A percentile compares a stretch with the other conserved stretches of the same genome.
Evolutionary conservation across 2,888 invertebrate genomes (phyloP).

Genomic region (Exephanes ischioxanthus): DNA sequence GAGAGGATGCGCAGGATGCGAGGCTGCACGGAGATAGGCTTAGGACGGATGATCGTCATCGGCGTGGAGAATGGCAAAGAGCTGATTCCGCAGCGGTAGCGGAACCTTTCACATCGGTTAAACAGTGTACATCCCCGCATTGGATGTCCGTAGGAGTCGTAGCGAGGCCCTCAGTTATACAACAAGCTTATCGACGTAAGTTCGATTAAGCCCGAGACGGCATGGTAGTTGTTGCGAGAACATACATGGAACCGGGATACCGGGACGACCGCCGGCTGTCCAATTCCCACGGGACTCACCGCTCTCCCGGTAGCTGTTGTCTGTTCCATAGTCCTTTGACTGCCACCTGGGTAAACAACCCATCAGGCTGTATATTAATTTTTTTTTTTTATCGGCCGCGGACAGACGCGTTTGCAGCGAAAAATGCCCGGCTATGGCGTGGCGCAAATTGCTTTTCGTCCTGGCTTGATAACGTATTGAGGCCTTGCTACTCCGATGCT

Average conservation of each 20-base stretch:
- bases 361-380: neutral
- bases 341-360: slow-evolving; percentile 13
- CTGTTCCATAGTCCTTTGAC: neutral
- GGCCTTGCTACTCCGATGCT: neutral
- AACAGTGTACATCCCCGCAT: neutral
- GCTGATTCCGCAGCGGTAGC: neutral
- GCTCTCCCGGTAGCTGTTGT: neutral
- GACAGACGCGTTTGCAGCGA: neutral
- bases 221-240: neutral
- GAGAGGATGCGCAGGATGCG: neutral
- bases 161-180: neutral
- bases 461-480: no score
- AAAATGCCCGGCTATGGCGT: neutral
- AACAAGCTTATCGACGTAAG: slow-evolving; percentile 10
- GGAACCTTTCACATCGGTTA: neutral
- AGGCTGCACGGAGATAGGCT: neutral
- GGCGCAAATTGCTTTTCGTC: neutral
- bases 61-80: neutral
- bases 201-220: neutral
- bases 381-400: neutral
- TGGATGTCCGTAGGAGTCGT: neutral
- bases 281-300: slow-evolving; percentile 22
- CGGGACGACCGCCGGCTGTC: slow-evolving; percentile 25
- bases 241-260: neutral
- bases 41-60: neutral